Conservation (phyloP, 2,113 vertebrate species). For the Dicrurus megarhynchus region DNA sequence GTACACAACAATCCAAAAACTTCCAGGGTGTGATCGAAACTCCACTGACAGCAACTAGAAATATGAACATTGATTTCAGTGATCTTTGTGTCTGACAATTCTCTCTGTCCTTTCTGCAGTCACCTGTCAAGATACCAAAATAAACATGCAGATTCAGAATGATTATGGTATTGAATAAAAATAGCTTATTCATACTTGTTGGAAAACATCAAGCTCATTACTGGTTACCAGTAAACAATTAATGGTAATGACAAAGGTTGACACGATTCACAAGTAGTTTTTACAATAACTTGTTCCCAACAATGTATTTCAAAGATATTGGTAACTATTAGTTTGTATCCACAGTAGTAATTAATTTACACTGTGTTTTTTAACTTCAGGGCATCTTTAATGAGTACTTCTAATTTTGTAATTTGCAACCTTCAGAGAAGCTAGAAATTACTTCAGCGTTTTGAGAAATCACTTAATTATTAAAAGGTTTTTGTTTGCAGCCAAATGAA, state of each 20-base stretch:
- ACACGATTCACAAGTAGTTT: not conserved
- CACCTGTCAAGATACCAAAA: not conserved
- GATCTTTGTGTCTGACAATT: not conserved
- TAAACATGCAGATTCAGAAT: not conserved
- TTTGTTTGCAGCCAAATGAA: slow-evolving; percentile 7
- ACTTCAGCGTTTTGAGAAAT: not conserved
- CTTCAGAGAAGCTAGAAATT: slow-evolving; percentile 2
- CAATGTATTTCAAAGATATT: not conserved
- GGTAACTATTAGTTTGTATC: not conserved
- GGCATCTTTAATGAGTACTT: slow-evolving; percentile 13
- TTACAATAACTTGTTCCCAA: not conserved
- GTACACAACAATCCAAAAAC: not conserved
- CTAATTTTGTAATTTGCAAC: not conserved
- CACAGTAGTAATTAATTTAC: not conserved
- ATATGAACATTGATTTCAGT: not conserved
- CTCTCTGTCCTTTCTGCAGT: not conserved
- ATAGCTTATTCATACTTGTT: not conserved
- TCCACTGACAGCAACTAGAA: not conserved
- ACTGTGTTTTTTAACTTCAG: not conserved
- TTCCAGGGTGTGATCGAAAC: not conserved
- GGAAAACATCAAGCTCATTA: not conserved
- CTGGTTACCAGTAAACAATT: not conserved
- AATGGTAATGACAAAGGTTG: not conserved
- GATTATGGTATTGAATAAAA: not conserved
- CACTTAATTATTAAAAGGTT: not conserved